phyloP scores from a whole-genome alignment of 2,888 invertebrate genomes.

The Drosophila silvestris region DNA sequence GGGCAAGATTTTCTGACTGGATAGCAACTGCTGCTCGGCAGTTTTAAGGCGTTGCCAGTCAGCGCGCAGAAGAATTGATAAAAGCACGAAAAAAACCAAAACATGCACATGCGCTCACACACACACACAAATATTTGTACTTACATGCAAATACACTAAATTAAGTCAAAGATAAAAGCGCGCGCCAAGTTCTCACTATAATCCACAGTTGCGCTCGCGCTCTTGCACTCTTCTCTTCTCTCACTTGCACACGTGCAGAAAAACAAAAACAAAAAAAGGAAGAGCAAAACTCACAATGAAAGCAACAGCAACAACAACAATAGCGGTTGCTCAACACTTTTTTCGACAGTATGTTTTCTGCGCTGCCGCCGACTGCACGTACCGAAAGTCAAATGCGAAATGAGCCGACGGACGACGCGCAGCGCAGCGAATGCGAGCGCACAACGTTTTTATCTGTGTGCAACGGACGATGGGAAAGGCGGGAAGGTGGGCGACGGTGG shows the following conservation, averaged over 20 bases:
- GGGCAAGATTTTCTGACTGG: slow-evolving; percentile 58
- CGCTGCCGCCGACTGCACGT: slow-evolving; percentile 64
- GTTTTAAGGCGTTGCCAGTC: slow-evolving; percentile 49
- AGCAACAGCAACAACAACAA: slow-evolving; percentile 39
- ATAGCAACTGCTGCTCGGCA: slow-evolving; percentile 10
- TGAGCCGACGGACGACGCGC: slow-evolving; percentile 49
- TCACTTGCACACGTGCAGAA: slow-evolving; percentile 52
- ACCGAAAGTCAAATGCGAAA: slow-evolving; percentile 79
- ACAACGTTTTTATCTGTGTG: slow-evolving; percentile 55
- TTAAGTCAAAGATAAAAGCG: slow-evolving; percentile 41
- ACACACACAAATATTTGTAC: slow-evolving; percentile 22
- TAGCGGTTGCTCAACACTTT: slow-evolving; percentile 31
- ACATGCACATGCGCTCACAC: slow-evolving; percentile 8
- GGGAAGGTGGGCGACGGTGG: slow-evolving; percentile 13
- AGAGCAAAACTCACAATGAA: slow-evolving; percentile 29
- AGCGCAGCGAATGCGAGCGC: slow-evolving; percentile 46
- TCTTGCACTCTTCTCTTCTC: slow-evolving; percentile 27
- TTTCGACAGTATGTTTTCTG: slow-evolving; percentile 41
- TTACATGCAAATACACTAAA: slow-evolving; percentile 50
- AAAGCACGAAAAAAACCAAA: slow-evolving; percentile 4
- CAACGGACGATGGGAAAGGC: slow-evolving; percentile 27
- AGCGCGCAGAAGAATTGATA: slow-evolving; percentile 1
- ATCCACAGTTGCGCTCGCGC: slow-evolving; percentile 24
- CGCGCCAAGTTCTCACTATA: slow-evolving; percentile 32
- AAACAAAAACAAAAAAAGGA: slow-evolving; percentile 22